phyloP scores from a whole-genome alignment of 2,888 invertebrate genomes.

The Chaitophorus viminalis region DNA sequence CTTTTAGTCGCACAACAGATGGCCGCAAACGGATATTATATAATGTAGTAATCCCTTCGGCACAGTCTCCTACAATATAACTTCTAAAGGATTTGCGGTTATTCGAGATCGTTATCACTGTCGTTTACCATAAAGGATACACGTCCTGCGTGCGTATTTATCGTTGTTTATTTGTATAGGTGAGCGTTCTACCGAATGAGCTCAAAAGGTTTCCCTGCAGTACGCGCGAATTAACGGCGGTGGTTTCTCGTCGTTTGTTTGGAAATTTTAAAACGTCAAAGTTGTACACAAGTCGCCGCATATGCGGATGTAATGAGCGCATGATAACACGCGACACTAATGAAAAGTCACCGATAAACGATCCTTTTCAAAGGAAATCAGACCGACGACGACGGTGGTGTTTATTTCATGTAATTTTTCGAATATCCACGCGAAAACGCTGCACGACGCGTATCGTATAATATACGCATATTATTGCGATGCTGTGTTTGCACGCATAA shows the following conservation, averaged over 20 bases:
- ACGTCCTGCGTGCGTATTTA: not conserved
- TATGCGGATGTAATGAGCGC: too few species aligned
- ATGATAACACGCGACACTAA: too few species aligned
- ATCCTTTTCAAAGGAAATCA: too few species aligned
- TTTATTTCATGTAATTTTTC: too few species aligned
- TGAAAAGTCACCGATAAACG: too few species aligned
- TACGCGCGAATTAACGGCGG: not conserved
- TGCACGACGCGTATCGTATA: too few species aligned
- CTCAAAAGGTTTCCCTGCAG: not conserved
- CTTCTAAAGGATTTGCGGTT: conserved; percentile 44
- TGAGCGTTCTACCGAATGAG: not conserved
- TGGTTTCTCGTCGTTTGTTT: not conserved
- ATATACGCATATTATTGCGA: too few species aligned
- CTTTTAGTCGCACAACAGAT: conserved; percentile 37
- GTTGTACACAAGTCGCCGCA: too few species aligned
- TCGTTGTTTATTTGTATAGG: not conserved
- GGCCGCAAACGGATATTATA: conserved; percentile 29
- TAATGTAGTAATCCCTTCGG: not conserved
- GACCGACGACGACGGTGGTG: too few species aligned
- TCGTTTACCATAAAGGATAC: not conserved
- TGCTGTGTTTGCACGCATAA: not conserved
- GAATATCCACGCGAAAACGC: too few species aligned
- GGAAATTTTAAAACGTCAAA: too few species aligned
- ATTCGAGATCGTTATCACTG: conserved; percentile 34
- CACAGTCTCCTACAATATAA: not conserved